Conservation (phyloP, 2,888 invertebrate genomes). For the Galerucella calmariensis region DNA sequence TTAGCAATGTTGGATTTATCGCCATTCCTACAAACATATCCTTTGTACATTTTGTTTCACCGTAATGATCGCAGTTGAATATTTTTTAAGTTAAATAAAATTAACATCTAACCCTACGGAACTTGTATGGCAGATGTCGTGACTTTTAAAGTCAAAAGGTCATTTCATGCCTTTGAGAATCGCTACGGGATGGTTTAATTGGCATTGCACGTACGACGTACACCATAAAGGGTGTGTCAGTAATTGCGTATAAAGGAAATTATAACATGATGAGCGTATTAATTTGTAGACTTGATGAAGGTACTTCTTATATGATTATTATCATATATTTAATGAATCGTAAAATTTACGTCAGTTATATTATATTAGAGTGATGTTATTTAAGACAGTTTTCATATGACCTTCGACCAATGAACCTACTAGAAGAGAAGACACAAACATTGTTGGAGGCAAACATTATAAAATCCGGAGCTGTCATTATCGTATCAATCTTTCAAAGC, state of each 20-base stretch:
- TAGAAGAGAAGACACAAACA: no score
- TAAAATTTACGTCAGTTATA: background rate
- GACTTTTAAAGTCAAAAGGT: slow-evolving; percentile 33
- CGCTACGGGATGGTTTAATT: slow-evolving; percentile 38
- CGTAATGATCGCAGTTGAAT: background rate
- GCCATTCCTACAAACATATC: background rate
- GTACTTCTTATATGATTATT: background rate
- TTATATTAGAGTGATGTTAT: background rate
- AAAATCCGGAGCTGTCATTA: no score
- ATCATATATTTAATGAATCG: background rate
- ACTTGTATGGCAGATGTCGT: slow-evolving; percentile 28
- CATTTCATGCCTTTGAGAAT: slow-evolving; percentile 29
- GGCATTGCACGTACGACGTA: slow-evolving; percentile 28
- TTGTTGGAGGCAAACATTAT: no score
- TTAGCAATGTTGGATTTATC: background rate
- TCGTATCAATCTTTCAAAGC: no score
- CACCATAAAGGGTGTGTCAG: slow-evolving; percentile 20
- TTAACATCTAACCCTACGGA: slow-evolving; percentile 6
- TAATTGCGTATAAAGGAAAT: slow-evolving; percentile 27
- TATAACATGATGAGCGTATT: slow-evolving; percentile 15
- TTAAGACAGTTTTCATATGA: background rate
- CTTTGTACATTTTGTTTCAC: background rate
- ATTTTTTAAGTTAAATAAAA: background rate
- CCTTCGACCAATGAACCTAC: background rate
- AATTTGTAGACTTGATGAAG: background rate